phyloP scores from a whole-genome alignment of 2,888 invertebrate genomes.

The Philereme transversata region DNA sequence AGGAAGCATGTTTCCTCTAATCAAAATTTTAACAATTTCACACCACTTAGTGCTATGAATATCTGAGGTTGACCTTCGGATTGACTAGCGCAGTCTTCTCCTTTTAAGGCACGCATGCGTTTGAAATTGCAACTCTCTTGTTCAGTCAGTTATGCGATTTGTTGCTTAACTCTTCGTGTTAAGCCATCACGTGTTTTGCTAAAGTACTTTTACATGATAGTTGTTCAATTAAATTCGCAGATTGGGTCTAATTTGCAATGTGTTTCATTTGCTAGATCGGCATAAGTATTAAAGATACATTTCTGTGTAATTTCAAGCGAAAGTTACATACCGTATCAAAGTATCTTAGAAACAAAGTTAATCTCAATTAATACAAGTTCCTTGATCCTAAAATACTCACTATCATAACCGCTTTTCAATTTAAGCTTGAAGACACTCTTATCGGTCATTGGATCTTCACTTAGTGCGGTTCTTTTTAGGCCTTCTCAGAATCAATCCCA shows the following conservation, averaged over 20 bases:
- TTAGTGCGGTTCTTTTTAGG: constrained; percentile 2
- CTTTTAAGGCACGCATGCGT: constrained; percentile 49
- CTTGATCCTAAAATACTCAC: neutral
- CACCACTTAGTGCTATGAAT: constrained; percentile 38
- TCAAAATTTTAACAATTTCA: constrained; percentile 34
- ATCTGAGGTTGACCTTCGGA: constrained; percentile 46
- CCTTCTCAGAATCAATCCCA: constrained; percentile 20
- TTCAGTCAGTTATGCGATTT: constrained; percentile 43
- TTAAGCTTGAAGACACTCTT: neutral
- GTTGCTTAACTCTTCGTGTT: constrained; percentile 58
- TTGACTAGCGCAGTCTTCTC: constrained; percentile 45
- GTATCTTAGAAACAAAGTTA: neutral
- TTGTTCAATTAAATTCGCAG: constrained; percentile 21
- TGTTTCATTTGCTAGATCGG: neutral
- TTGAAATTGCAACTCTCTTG: constrained; percentile 38
- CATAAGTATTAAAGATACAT: neutral
- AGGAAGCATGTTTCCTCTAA: constrained; percentile 30
- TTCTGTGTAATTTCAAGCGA: neutral
- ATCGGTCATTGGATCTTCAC: constrained; percentile 22
- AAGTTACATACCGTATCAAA: neutral
- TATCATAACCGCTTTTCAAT: neutral
- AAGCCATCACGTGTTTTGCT: constrained; percentile 37
- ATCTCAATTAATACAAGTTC: neutral
- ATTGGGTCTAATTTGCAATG: neutral
- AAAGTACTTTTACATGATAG: constrained; percentile 36